Evolutionary conservation across 1,140 invertebrate species (phyloP).

Genomic region (Temnothorax longispinosus): DNA sequence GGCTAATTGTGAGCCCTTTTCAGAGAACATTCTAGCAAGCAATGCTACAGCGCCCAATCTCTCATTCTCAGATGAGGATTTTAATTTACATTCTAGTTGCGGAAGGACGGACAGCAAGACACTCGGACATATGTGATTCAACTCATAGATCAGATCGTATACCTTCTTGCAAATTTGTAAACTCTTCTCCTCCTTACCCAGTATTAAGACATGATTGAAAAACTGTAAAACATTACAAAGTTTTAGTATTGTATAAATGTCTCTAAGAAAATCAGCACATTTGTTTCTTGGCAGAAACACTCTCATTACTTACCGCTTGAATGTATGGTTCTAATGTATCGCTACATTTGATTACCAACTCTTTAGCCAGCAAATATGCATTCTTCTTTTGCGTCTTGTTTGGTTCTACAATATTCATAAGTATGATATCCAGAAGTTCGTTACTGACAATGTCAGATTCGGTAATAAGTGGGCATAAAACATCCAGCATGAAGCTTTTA

Average conservation of each 20-base stretch:
- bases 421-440: slow-evolving; percentile 96
- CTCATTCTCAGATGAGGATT: slow-evolving; percentile 95
- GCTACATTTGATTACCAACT: slow-evolving; percentile 95
- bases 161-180: slow-evolving; percentile 94
- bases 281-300: not conserved
- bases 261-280: not conserved
- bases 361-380: slow-evolving; percentile 96
- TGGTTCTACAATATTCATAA: slow-evolving; percentile 98
- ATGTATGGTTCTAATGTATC: slow-evolving; percentile 97
- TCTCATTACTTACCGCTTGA: slow-evolving; percentile 91
- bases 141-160: slow-evolving; percentile 98
- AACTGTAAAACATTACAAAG: slow-evolving; percentile 88
- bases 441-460: slow-evolving; percentile 98
- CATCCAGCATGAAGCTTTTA: slow-evolving; percentile 98
- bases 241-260: not conserved
- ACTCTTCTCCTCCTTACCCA: slow-evolving; percentile 95
- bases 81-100: slow-evolving; percentile 96
- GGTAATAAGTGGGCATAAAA: slow-evolving; percentile 96
- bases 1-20: slow-evolving; percentile 96
- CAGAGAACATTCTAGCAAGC: slow-evolving; percentile 98
- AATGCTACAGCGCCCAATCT: slow-evolving; percentile 95
- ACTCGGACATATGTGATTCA: slow-evolving; percentile 97
- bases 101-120: slow-evolving; percentile 96
- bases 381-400: slow-evolving; percentile 96
- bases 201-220: slow-evolving; percentile 97